Evolutionary conservation across 53 echinoderm and acorn worm genomes (phyloP).

Genomic region (Hippasteria phrygiana): DNA sequence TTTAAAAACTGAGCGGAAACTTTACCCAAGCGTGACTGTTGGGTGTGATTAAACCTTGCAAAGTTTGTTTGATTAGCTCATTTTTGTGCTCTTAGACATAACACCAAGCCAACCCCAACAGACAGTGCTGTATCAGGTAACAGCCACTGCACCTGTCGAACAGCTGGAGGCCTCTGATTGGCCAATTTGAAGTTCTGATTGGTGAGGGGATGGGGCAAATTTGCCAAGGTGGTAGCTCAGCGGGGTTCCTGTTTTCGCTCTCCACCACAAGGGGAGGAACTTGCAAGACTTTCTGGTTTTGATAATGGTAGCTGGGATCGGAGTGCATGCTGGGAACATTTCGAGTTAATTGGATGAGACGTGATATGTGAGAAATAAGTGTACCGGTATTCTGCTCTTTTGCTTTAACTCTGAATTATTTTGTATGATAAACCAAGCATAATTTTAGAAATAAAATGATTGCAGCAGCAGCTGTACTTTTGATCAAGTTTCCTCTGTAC

Average conservation of each 20-base stretch:
- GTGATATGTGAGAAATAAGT: too few relatives aligned
- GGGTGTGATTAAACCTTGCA: neutral
- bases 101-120: neutral
- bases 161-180: slow-evolving; percentile 42
- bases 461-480: too few relatives aligned
- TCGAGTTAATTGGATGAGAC: too few relatives aligned
- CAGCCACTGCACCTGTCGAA: slow-evolving; percentile 32
- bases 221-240: slow-evolving; percentile 40
- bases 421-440: too few relatives aligned
- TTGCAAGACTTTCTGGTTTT: neutral
- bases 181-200: slow-evolving; percentile 46
- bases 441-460: too few relatives aligned
- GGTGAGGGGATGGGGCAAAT: slow-evolving; percentile 33
- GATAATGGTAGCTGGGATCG: too few relatives aligned
- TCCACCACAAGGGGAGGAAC: neutral
- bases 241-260: slow-evolving; percentile 23
- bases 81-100: neutral
- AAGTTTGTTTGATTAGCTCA: slow-evolving; percentile 1
- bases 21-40: neutral
- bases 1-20: too few relatives aligned
- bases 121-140: slow-evolving; percentile 2
- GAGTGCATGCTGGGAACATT: too few relatives aligned
- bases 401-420: too few relatives aligned
- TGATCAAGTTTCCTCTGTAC: too few relatives aligned
- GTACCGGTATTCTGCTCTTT: too few relatives aligned